A percentile compares a stretch with the other conserved stretches of the same genome.
phyloP scores from a whole-genome alignment of 2,888 invertebrate species.

The Drosophila pegasa region DNA sequence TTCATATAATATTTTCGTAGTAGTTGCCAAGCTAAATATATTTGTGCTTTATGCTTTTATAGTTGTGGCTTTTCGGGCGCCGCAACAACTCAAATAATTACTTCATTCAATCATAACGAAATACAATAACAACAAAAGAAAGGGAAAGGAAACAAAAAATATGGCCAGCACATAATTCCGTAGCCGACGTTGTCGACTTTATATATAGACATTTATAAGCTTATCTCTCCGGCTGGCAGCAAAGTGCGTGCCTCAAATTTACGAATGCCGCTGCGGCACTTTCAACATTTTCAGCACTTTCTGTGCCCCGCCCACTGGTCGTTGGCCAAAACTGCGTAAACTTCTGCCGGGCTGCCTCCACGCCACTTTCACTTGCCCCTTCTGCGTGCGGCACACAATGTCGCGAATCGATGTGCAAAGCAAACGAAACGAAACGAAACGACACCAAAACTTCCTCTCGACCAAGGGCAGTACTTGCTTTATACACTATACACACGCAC shows the following conservation, averaged over 20 bases:
- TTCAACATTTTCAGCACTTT: conserved; percentile 73
- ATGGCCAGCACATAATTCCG: conserved; percentile 46
- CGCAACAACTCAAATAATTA: conserved; percentile 72
- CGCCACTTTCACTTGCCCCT: conserved; percentile 30
- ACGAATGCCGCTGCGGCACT: conserved; percentile 69
- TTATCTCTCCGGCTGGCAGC: conserved; percentile 55
- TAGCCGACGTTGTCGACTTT: conserved; percentile 42
- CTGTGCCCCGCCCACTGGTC: conserved; percentile 13
- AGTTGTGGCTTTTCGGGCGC: conserved; percentile 39
- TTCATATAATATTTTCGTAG: conserved; percentile 17
- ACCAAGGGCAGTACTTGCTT: conserved; percentile 21
- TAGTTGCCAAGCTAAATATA: conserved; percentile 2
- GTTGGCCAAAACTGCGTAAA: conserved; percentile 58
- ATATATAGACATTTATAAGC: conserved; percentile 71
- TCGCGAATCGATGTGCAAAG: conserved; percentile 46
- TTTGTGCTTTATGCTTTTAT: conserved; percentile 14
- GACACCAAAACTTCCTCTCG: conserved; percentile 23
- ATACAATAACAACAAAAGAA: conserved; percentile 18
- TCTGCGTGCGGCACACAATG: conserved; percentile 29
- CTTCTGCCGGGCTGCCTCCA: conserved; percentile 43
- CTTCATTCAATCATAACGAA: conserved; percentile 76
- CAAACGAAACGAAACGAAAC: conserved; percentile 25
- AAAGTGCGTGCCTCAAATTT: conserved; percentile 65
- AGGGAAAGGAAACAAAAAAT: conserved; percentile 19
- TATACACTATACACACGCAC: conserved; percentile 30